Base-by-base conservation (phyloP, 2,113 vertebrate species). In the Okapia johnstoni region DNA sequence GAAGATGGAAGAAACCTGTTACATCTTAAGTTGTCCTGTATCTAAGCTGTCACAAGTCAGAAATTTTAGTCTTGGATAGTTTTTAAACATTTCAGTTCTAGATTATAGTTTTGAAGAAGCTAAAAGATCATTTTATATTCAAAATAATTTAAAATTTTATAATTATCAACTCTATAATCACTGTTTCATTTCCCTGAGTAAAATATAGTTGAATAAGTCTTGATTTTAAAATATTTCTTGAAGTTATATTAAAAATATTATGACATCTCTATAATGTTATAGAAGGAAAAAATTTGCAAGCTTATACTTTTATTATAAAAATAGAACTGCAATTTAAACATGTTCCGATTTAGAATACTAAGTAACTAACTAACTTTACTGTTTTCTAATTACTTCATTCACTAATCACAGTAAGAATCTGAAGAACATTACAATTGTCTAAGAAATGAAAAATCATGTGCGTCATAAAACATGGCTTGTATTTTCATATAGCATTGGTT, bases 341-440 rank as follows among this genome's bases (percentile, higher is more conserved):
- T 92, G 36, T 97, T 93, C 63, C 73, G 97, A 94, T 93, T 93
- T 84, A n/a, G 79, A 85, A 63, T 25, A 84, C 66, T 73, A 48
- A 4, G 15, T 97, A 93, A 97, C 66, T 77, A 92, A 89, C 36
- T 96, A 50, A 16, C 30, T 97, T 94, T 94, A 43, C 33, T 91
- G n/a, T 88, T 77, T 85, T 93, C 52, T 88, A 88, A 91, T 19
- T 58, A 7, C 97, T n/a, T 70, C 76, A 94, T 97, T 95, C 50
- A 70, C 96, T 89, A 97, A 89, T 89, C 8, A 23, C 30, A 93
- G 11, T 19, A 43, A 76, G 16, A 80, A 95, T 48, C 48, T 79
- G 19, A 33, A 79, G 10, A 96, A 95, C 55, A 57, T 96, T 61
- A 88, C 94, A 97, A 85, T 0, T 21, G 46, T 85, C 7, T 63